These are phyloP conservation scores for Epistrophe eligans DNA, from an alignment of 2,888 invertebrate genomes.

Conservation along the genomic window DNA sequence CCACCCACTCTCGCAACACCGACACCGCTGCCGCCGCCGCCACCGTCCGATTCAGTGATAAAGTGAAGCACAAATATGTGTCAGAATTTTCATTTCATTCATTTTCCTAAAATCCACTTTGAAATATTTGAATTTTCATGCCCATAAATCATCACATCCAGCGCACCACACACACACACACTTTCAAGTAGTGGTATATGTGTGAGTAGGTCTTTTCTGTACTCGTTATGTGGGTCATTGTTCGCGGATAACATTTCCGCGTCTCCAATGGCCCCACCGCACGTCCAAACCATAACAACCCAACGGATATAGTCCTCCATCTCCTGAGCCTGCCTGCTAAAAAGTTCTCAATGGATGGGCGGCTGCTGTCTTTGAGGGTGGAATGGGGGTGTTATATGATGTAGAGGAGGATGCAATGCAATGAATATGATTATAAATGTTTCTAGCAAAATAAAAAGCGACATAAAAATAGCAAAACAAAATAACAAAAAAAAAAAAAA, in stretches of 20 bases:
- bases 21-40: no score
- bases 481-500: constrained; percentile 28
- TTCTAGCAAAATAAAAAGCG: constrained; percentile 37
- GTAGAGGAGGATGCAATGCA: constrained; percentile 22
- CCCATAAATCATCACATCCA: constrained; percentile 64
- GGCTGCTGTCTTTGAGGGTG: neutral
- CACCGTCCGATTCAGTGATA: constrained; percentile 41
- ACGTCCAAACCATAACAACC: no score
- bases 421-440: constrained; percentile 66
- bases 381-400: neutral
- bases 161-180: neutral
- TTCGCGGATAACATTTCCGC: constrained; percentile 73
- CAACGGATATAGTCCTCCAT: constrained; percentile 24
- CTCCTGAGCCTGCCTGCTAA: neutral
- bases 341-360: constrained; percentile 10
- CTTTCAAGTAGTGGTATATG: neutral
- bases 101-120: constrained; percentile 72
- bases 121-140: constrained; percentile 69
- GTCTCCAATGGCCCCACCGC: constrained; percentile 34
- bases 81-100: constrained; percentile 66
- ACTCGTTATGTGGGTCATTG: constrained; percentile 64
- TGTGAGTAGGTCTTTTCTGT: neutral
- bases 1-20: no score
- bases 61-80: constrained; percentile 61
- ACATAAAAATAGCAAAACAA: constrained; percentile 42